Evolutionary conservation across 2,113 vertebrate species (phyloP), one percentile per base, ranked within the genome.

Genomic region (Chloroceryle aenea): DNA sequence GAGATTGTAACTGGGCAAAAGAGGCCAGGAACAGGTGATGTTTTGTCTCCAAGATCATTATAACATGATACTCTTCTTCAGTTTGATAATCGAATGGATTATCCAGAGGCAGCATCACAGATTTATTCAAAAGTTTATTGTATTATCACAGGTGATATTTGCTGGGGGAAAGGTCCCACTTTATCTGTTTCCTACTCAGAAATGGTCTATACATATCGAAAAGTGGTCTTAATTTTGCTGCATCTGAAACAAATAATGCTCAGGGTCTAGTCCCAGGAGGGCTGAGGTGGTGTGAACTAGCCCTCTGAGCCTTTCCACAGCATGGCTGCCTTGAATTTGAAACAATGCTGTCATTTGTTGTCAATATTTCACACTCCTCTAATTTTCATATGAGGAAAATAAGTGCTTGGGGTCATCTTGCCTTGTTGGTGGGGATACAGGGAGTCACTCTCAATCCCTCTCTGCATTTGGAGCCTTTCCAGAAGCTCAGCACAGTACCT

Each of bases 381-480:
- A 58, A 73, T 90, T 90, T 87, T 78, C n/a, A 9, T 72, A 38
- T 0, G 2, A 48, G 80, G 48, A 66, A 90, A 90, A 72, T 42
- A 71, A 92, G 23, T 0, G 4, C 72, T 71, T 30, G 1, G 64
- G 82, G 83, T 59, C 85, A 84, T 53, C 76, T 64, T 0, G 0
- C 90, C 80, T 86, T 53, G 58, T 14, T 75, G 89, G 69, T 0
- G 1, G 40, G 71, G 76, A 73, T 90, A 64, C 80, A 82, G 86
- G 81, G 93, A 96, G 58, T 64, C n/a, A 2, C 68, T 95, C 36
- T 47, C 15, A 83, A 89, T 81, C 84, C 76, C 86, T 87, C 88
- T 3, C 45, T 47, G 45, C 40, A 8, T 62, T 82, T 95, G 96
- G 93, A 95, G 73, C 43, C 88, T 69, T 92, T 92, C 93, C 95